Evolutionary conservation across 2,113 vertebrate genomes (phyloP).

Genomic region (Sialia sialis): DNA sequence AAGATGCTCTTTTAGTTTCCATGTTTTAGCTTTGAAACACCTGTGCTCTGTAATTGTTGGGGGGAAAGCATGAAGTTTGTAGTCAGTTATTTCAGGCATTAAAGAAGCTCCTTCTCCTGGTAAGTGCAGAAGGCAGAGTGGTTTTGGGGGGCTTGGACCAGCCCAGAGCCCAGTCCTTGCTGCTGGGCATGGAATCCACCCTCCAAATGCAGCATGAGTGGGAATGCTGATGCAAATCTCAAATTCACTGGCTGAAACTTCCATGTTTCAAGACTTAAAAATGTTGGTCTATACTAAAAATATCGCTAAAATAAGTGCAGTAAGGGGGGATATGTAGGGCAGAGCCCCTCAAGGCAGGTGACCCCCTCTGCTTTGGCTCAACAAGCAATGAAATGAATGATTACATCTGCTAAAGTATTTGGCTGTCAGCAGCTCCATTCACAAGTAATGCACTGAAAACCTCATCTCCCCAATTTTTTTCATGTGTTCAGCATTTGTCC

Average conservation of each 20-base stretch:
- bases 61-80: not conserved
- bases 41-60: not conserved
- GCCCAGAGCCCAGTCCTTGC: not conserved
- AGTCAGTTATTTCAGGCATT: not conserved
- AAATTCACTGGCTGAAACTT: not conserved
- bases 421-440: not conserved
- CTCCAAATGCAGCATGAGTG: fast-evolving
- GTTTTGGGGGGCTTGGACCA: not conserved
- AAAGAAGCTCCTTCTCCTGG: not conserved
- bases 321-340: not conserved
- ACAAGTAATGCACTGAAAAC: not conserved
- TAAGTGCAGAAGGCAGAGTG: not conserved
- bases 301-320: not conserved
- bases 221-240: not conserved
- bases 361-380: not conserved
- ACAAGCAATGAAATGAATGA: not conserved
- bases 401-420: not conserved
- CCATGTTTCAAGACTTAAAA: not conserved
- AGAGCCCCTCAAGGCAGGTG: not conserved
- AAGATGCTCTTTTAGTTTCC: not conserved
- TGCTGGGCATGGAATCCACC: not conserved
- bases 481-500: not conserved
- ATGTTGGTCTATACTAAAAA: not conserved
- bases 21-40: not conserved
- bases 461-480: not conserved